Percentiles rank a stretch among this genome's conserved stretches.
Evolutionary conservation across 2,113 vertebrate genomes (phyloP).

Genomic region (Rattus norvegicus): DNA sequence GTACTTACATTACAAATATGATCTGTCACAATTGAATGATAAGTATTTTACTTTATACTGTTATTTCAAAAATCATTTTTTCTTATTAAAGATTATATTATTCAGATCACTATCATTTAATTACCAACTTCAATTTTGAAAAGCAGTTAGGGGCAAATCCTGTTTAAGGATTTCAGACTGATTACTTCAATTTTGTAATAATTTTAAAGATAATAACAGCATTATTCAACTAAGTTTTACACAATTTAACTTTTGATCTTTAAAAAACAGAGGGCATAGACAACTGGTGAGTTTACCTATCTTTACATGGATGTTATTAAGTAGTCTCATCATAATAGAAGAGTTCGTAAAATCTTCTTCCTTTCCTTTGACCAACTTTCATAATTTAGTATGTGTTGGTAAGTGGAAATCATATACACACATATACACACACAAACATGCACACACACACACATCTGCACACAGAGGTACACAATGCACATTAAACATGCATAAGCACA

Average conservation of each 20-base stretch:
- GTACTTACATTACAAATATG: neutral
- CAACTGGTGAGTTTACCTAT: neutral
- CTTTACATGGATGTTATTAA: neutral
- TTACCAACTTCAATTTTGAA: neutral
- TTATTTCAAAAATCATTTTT: too few species aligned
- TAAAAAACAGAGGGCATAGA: too few species aligned
- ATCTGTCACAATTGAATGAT: neutral
- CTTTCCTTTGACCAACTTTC: neutral
- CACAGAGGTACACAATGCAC: neutral
- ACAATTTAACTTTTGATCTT: neutral
- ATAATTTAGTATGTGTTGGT: neutral
- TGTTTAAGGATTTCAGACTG: neutral
- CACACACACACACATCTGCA: neutral
- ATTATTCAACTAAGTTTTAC: neutral
- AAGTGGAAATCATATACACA: neutral
- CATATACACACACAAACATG: too few species aligned
- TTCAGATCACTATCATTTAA: neutral
- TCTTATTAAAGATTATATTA: neutral
- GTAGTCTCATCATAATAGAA: neutral
- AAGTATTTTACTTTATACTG: neutral
- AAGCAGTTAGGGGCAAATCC: neutral
- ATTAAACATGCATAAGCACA: too few species aligned
- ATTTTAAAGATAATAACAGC: too few species aligned
- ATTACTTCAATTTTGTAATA: neutral
- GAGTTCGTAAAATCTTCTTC: neutral